A percentile compares a stretch with the other conserved stretches of the same genome.
These are phyloP conservation scores for Danionella dracula DNA, from an alignment of 2,797 vertebrate species.

Conservation along the genomic window DNA sequence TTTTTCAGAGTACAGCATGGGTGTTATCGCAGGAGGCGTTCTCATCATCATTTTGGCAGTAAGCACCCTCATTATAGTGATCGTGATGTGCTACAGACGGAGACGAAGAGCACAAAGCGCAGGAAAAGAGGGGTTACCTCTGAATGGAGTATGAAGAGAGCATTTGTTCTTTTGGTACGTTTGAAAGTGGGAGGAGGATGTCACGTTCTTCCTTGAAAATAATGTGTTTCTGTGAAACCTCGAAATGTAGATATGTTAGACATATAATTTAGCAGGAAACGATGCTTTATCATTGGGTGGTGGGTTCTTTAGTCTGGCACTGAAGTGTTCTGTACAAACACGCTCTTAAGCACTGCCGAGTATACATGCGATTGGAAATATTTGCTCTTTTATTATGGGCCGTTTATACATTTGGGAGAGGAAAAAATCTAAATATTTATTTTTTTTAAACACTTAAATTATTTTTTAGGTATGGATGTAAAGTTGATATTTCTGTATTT, in stretches of 20 bases:
- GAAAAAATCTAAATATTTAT: constrained; percentile 32
- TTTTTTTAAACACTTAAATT: constrained; percentile 48
- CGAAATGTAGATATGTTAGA: constrained; percentile 28
- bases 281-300: constrained; percentile 24
- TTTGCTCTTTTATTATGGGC: constrained; percentile 6
- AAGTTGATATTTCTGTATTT: constrained; percentile 31
- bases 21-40: constrained; percentile 62
- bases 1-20: constrained; percentile 67
- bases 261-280: constrained; percentile 19
- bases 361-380: constrained; percentile 18
- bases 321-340: constrained; percentile 27
- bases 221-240: constrained; percentile 82
- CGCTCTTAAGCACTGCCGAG: constrained; percentile 43
- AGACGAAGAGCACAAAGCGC: constrained; percentile 40
- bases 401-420: constrained; percentile 5
- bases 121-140: constrained; percentile 56
- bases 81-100: constrained; percentile 67
- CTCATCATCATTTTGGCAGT: constrained; percentile 59
- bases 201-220: constrained; percentile 48
- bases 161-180: constrained; percentile 10
- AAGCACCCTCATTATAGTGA: constrained; percentile 52
- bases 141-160: constrained; percentile 49
- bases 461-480: constrained; percentile 38
- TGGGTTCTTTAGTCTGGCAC: constrained; percentile 43
- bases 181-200: constrained; percentile 4